Evolutionary conservation across 2,113 vertebrate species (phyloP), one percentile per base, ranked within the genome.

Genomic region (Choloepus hoffmanni): DNA sequence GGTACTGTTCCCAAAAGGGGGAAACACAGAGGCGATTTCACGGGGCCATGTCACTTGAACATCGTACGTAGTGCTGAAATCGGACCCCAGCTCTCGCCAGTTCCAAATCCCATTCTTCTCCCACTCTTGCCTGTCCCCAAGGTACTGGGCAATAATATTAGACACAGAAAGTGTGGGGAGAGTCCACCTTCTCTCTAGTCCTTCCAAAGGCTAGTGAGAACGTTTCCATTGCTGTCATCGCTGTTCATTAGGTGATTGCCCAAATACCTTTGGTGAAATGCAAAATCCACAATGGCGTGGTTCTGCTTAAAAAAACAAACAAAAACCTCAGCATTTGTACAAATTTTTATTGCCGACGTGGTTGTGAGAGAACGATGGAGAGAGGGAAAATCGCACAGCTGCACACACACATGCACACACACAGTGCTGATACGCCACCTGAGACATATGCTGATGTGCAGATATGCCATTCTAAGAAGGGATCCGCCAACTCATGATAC

Each of bases 21-120:
- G 53, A 85, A 7, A 24, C 0, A 0, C n/a, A 43, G 60, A 50
- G 40, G 50, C 0, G 0, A 2, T 24, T 36, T 4, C 28, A 18
- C 8, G 5, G 30, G n/a, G 5, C 3, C 28, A 15, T 3, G 43
- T 5, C 0, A 0, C 68, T 21, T 23, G 5, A 7, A 1, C 0
- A 0, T 15, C 1, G 43, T 45, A 45, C 43, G 6, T 3, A 0
- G 12, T 2, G 26, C 55, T 2, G 1, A 26, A 33, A 18, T 2
- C 11, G 26, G 14, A 28, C 26, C 14, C 26, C 16, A 3, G 1
- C 33, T 33, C 43, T 63, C 50, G 63, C 19, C 1, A 5, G 11
- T 77, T 78, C 62, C 23, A 50, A 33, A 53, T 10, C 4, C 58
- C 53, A 14, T 53, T 60, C 65, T 53, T 1, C 28, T 16, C 65